Percentiles rank a stretch among this genome's conserved stretches.
phyloP scores from a whole-genome alignment of 2,888 invertebrate species.

The Pocota personata region DNA sequence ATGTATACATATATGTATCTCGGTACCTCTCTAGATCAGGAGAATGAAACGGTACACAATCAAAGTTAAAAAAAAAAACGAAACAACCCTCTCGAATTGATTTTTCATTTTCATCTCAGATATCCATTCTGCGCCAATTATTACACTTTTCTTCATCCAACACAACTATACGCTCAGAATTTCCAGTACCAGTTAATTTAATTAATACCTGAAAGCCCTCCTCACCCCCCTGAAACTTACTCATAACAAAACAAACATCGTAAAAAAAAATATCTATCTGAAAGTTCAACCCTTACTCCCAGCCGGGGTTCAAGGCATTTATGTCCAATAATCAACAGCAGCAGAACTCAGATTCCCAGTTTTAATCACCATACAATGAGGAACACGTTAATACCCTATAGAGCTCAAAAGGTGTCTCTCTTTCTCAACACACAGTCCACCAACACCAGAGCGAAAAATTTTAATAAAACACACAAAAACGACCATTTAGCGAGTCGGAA shows the following conservation, averaged over 20 bases:
- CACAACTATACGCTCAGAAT: background rate
- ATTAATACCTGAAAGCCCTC: conserved; percentile 28
- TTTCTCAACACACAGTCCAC: background rate
- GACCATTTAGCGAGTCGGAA: conserved; percentile 71
- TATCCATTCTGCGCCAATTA: conserved; percentile 6
- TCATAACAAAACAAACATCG: conserved; percentile 4
- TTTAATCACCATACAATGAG: conserved; percentile 72
- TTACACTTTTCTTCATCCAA: conserved; percentile 2
- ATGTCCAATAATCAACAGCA: conserved; percentile 68
- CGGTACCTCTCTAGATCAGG: background rate
- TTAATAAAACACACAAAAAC: conserved; percentile 72
- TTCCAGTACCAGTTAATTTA: conserved; percentile 20
- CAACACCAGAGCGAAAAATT: conserved; percentile 31
- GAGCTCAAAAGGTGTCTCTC: background rate
- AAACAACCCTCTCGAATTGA: background rate
- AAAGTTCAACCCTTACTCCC: conserved; percentile 40
- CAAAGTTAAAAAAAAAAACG: background rate
- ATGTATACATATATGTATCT: background rate
- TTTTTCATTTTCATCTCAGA: conserved; percentile 15
- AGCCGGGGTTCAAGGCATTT: conserved; percentile 52
- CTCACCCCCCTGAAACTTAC: background rate
- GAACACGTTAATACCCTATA: conserved; percentile 55
- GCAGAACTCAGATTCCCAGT: conserved; percentile 64
- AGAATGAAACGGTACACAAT: background rate
- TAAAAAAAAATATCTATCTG: background rate